Percentiles rank a stretch among this genome's conserved stretches.
These are phyloP conservation scores for Cylindroiulus punctatus DNA, from an alignment of 2,888 invertebrate species.

Conservation along the genomic window DNA sequence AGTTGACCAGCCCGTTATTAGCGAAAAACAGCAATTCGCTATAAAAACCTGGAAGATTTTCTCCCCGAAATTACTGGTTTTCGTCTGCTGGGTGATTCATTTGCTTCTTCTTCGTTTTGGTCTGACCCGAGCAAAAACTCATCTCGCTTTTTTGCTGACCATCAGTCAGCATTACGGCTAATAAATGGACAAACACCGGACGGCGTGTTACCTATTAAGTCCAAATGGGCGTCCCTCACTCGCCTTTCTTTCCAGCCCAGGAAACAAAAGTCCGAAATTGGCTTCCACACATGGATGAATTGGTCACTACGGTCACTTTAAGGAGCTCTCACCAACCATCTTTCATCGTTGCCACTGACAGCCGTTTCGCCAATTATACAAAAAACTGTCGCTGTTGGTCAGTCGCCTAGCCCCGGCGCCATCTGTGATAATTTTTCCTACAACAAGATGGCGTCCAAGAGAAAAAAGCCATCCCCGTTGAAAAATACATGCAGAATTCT, in stretches of 20 bases:
- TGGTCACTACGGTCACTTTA: neutral
- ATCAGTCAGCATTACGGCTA: neutral
- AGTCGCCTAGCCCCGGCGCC: too few species aligned
- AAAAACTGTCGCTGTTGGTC: neutral
- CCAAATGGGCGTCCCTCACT: neutral
- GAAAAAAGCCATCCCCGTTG: too few species aligned
- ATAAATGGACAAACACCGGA: neutral
- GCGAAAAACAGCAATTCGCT: neutral
- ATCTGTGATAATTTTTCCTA: too few species aligned
- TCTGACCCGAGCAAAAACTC: neutral
- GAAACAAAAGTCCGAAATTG: neutral
- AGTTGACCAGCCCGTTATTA: neutral
- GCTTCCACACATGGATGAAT: too few species aligned
- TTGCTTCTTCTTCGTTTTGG: neutral
- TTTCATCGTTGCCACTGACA: neutral
- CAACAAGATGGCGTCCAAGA: too few species aligned
- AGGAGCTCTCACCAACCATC: neutral
- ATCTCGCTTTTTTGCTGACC: neutral
- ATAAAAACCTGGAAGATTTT: neutral
- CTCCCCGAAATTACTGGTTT: neutral
- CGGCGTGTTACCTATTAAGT: neutral
- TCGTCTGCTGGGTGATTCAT: neutral
- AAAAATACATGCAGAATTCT: too few species aligned
- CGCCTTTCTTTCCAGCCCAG: neutral
- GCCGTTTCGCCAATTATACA: neutral